phyloP scores from a whole-genome alignment of 2,888 invertebrate genomes.

The Cataglyphis cursor region DNA sequence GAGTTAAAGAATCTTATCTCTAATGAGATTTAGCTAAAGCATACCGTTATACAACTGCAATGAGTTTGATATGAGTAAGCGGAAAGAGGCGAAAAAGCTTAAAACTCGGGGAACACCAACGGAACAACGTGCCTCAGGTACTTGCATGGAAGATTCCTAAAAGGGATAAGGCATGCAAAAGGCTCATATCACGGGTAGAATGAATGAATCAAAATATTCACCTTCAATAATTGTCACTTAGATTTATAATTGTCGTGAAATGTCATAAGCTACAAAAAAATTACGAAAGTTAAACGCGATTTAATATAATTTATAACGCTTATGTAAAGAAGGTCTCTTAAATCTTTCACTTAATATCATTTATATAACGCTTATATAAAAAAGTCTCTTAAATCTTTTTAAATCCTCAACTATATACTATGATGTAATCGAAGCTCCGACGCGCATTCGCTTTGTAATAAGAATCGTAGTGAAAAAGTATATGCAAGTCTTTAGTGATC shows the following conservation, averaged over 20 bases:
- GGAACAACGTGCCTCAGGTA: constrained; percentile 55
- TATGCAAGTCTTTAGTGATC: neutral
- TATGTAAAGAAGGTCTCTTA: neutral
- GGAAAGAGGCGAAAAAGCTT: constrained; percentile 49
- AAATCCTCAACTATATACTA: constrained; percentile 13
- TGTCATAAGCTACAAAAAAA: neutral
- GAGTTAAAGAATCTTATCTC: constrained; percentile 50
- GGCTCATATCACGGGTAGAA: constrained; percentile 28
- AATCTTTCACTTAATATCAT: neutral
- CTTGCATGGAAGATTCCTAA: constrained; percentile 53
- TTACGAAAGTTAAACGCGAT: constrained; percentile 10
- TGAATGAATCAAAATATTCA: constrained; percentile 39
- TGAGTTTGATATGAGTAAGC: constrained; percentile 52
- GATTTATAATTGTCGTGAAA: constrained; percentile 25
- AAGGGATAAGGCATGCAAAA: constrained; percentile 53
- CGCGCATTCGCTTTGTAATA: neutral
- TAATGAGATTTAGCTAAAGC: constrained; percentile 52
- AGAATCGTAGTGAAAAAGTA: neutral
- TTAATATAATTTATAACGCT: constrained; percentile 14
- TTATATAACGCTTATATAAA: constrained; percentile 1
- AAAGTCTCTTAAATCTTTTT: neutral
- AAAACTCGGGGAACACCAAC: constrained; percentile 47
- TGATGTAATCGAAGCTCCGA: neutral
- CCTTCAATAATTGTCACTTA: constrained; percentile 27
- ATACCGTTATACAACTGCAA: constrained; percentile 43